Conservation (phyloP, 1,140 invertebrate genomes). For the Brachystomella parvula region DNA sequence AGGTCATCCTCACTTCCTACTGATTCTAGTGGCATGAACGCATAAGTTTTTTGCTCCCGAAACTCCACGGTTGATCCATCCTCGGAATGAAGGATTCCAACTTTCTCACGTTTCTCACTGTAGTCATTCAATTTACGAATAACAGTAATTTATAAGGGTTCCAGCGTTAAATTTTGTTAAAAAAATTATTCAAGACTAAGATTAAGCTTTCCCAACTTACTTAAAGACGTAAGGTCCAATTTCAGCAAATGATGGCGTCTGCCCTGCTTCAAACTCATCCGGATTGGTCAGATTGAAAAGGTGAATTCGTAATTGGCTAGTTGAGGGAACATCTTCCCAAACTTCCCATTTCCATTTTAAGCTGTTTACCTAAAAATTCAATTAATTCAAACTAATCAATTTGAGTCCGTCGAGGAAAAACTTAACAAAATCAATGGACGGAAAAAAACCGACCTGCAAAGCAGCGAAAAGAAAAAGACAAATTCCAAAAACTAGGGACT, state of each 20-base stretch:
- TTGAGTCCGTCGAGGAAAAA: background rate
- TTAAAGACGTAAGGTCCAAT: conserved; percentile 49
- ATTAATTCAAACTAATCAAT: background rate
- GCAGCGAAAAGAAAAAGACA: background rate
- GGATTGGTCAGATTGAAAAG: conserved; percentile 47
- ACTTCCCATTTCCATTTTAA: conserved; percentile 14
- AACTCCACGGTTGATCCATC: background rate
- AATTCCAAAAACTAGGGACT: background rate
- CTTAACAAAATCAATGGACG: background rate
- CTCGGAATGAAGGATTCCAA: conserved; percentile 6
- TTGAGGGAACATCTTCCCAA: conserved; percentile 40
- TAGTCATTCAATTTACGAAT: no score
- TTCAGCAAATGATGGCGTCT: conserved; percentile 44
- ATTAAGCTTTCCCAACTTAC: conserved; percentile 34
- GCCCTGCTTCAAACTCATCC: conserved; percentile 41
- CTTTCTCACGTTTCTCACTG: conserved; percentile 19
- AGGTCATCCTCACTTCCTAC: conserved; percentile 7
- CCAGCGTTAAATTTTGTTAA: background rate
- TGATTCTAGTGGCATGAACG: background rate
- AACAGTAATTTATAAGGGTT: conserved; percentile 4
- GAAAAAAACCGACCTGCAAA: background rate
- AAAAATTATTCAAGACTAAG: background rate
- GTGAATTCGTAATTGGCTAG: conserved; percentile 44
- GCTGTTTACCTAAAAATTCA: background rate
- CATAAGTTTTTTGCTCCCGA: background rate